A percentile compares a stretch with the other conserved stretches of the same genome.
Evolutionary conservation across 2,888 invertebrate genomes (phyloP).

Genomic region (Patella ulyssiponensis): DNA sequence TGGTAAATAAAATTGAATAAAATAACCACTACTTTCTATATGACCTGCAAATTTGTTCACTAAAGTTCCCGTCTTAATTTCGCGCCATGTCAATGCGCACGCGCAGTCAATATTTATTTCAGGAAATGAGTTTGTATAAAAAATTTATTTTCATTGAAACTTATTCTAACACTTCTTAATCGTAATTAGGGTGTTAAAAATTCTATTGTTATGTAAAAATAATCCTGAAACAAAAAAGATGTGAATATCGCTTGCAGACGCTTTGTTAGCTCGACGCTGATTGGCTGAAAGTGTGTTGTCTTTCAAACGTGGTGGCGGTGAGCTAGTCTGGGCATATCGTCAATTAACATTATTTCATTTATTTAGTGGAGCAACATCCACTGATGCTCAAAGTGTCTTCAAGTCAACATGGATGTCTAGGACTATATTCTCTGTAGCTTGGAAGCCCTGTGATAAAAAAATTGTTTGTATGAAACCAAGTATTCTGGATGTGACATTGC

Average conservation of each 20-base stretch:
- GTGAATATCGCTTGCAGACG: background rate
- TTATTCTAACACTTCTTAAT: background rate
- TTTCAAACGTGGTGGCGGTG: slow-evolving; percentile 66
- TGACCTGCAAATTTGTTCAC: slow-evolving; percentile 12
- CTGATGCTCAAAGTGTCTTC: too few relatives aligned
- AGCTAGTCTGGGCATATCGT: slow-evolving; percentile 32
- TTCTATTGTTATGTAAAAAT: slow-evolving; percentile 7
- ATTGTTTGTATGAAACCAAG: too few relatives aligned
- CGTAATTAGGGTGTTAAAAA: background rate
- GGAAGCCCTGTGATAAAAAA: too few relatives aligned
- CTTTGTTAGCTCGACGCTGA: slow-evolving; percentile 43
- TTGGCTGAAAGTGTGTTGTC: slow-evolving; percentile 58
- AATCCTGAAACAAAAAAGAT: background rate
- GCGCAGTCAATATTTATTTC: slow-evolving; percentile 25
- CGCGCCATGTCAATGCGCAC: slow-evolving; percentile 48
- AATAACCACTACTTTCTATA: background rate
- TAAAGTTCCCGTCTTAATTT: slow-evolving; percentile 37
- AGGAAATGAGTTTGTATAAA: background rate
- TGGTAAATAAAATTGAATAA: slow-evolving; percentile 9
- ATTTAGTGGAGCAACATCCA: background rate
- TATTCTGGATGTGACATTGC: too few relatives aligned
- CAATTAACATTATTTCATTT: background rate
- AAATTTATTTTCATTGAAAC: background rate
- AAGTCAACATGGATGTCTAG: too few relatives aligned
- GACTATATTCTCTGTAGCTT: too few relatives aligned